phyloP scores from a whole-genome alignment of 2,888 invertebrate species.

The Pasiphila rectangulata region DNA sequence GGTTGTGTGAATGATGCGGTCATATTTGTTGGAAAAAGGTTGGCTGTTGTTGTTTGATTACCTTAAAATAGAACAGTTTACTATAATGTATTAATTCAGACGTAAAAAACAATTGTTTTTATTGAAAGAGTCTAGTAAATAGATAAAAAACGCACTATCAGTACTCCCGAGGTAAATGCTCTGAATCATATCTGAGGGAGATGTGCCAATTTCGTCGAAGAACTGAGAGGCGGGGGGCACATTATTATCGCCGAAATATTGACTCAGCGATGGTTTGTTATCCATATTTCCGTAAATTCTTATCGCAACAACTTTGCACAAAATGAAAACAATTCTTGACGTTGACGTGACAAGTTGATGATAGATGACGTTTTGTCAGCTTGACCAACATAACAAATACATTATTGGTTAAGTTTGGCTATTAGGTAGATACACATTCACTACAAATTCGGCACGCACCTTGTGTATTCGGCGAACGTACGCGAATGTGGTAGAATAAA shows the following conservation, averaged over 20 bases:
- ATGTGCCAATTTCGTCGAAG: conserved; percentile 74
- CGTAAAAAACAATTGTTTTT: not conserved
- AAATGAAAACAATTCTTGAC: conserved; percentile 4
- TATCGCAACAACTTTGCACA: conserved; percentile 3
- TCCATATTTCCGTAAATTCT: conserved; percentile 55
- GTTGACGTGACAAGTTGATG: too few species aligned
- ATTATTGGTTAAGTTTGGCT: too few species aligned
- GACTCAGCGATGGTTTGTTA: conserved; percentile 78
- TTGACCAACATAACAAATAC: too few species aligned
- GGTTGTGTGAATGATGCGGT: conserved; percentile 57
- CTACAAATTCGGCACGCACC: too few species aligned
- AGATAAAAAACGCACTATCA: conserved; percentile 47
- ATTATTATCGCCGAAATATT: conserved; percentile 77
- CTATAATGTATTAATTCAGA: not conserved
- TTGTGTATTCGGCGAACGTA: too few species aligned
- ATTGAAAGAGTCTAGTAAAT: conserved; percentile 16
- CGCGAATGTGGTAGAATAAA: too few species aligned
- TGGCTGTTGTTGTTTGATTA: conserved; percentile 44
- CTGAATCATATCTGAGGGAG: conserved; percentile 73
- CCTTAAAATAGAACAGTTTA: conserved; percentile 32
- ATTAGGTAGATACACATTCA: too few species aligned
- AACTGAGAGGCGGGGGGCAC: conserved; percentile 71
- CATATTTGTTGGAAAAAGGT: conserved; percentile 53
- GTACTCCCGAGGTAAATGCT: conserved; percentile 70
- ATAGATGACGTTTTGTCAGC: not conserved